Evolutionary conservation across 2,113 vertebrate genomes (phyloP).

Genomic region (Otus sunia): DNA sequence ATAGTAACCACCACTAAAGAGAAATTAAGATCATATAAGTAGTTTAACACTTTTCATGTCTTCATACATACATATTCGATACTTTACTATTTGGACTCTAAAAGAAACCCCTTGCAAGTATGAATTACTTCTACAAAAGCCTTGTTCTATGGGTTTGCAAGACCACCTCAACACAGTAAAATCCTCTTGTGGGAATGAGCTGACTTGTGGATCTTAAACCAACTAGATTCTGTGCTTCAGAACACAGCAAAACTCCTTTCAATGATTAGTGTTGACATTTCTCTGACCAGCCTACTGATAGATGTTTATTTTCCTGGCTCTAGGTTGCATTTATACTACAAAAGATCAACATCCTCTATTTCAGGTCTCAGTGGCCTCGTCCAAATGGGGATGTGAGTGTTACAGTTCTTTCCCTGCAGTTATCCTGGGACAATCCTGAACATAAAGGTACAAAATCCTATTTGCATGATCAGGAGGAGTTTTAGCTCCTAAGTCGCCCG

Average conservation of each 20-base stretch:
- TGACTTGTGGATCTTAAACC: not conserved
- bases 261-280: not conserved
- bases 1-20: not conserved
- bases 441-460: not conserved
- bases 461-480: not conserved
- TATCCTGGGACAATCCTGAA: not conserved
- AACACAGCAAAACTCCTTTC: not conserved
- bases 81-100: not conserved
- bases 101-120: not conserved
- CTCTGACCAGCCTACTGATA: not conserved
- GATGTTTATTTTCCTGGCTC: not conserved
- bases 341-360: not conserved
- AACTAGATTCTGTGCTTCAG: not conserved
- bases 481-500: not conserved
- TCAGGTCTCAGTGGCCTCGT: fast-evolving
- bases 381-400: not conserved
- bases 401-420: not conserved
- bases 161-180: not conserved
- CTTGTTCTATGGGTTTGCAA: not conserved
- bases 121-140: not conserved
- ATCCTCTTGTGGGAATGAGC: not conserved
- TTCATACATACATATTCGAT: not conserved
- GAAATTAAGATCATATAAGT: not conserved
- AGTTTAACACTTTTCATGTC: not conserved
- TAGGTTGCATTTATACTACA: not conserved